Conservation (phyloP, 2,113 vertebrate species). For the Oreotrochilus melanogaster region DNA sequence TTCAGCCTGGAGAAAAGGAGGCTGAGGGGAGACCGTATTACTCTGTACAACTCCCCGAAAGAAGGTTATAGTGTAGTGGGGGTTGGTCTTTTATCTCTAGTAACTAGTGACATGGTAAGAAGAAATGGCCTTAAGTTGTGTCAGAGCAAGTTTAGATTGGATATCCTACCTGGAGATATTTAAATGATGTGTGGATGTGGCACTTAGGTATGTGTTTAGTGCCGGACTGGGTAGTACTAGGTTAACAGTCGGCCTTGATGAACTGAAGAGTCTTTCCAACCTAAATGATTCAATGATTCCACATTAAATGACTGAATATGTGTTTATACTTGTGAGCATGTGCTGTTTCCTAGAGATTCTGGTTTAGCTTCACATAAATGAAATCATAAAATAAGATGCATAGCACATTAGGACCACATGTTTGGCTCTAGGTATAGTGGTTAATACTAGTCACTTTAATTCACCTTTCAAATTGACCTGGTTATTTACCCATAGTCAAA, state of each 20-base stretch:
- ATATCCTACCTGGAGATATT: background rate
- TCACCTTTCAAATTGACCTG: background rate
- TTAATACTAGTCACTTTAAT: background rate
- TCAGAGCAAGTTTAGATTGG: background rate
- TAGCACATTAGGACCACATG: background rate
- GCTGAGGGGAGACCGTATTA: background rate
- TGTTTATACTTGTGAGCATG: background rate
- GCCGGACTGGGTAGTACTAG: background rate
- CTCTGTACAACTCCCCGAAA: background rate
- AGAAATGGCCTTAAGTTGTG: background rate
- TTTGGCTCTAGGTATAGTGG: background rate
- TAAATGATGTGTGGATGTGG: background rate
- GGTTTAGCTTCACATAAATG: background rate
- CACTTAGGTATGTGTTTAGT: background rate
- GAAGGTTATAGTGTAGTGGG: background rate
- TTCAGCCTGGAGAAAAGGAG: background rate
- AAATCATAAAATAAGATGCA: background rate
- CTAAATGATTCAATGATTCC: background rate
- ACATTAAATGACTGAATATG: background rate
- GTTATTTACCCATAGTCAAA: background rate
- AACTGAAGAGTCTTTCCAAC: background rate
- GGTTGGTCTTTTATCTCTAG: background rate
- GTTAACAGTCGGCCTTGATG: background rate
- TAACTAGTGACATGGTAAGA: background rate
- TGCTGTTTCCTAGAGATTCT: background rate